Evolutionary conservation across 2,113 vertebrate species (phyloP).

Genomic region (Microtus pennsylvanicus): DNA sequence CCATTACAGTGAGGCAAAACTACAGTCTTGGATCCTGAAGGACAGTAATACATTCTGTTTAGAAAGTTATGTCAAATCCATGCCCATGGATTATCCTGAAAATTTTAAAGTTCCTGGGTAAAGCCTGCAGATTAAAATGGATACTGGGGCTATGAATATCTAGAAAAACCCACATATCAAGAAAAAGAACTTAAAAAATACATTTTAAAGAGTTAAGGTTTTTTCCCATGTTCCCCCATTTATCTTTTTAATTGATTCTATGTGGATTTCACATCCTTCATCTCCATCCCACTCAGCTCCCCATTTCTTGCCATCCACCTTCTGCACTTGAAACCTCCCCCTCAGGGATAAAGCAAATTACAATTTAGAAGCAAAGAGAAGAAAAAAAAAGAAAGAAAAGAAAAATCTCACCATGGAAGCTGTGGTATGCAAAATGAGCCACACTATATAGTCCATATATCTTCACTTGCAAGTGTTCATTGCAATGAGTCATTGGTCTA

Average conservation of each 20-base stretch:
- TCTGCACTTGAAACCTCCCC: background rate
- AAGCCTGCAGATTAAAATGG: conserved; percentile 4
- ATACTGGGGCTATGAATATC: background rate
- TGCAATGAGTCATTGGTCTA: background rate
- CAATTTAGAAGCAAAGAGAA: background rate
- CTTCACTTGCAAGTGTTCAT: background rate
- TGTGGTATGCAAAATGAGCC: background rate
- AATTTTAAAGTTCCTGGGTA: background rate
- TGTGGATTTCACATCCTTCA: background rate
- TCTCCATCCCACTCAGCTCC: background rate
- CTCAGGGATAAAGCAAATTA: background rate
- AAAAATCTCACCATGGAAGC: background rate
- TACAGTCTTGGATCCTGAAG: background rate
- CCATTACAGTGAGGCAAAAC: background rate
- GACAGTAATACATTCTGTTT: background rate
- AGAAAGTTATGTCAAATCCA: background rate
- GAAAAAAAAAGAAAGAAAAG: background rate
- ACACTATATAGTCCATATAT: too few species aligned
- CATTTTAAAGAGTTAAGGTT: background rate
- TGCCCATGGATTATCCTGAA: background rate
- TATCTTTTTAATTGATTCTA: background rate
- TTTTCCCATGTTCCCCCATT: background rate
- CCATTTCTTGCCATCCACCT: background rate
- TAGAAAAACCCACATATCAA: background rate
- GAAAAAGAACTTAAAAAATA: background rate